Conservation (phyloP, 2,888 invertebrate genomes). For the Drosophila infuscata region DNA sequence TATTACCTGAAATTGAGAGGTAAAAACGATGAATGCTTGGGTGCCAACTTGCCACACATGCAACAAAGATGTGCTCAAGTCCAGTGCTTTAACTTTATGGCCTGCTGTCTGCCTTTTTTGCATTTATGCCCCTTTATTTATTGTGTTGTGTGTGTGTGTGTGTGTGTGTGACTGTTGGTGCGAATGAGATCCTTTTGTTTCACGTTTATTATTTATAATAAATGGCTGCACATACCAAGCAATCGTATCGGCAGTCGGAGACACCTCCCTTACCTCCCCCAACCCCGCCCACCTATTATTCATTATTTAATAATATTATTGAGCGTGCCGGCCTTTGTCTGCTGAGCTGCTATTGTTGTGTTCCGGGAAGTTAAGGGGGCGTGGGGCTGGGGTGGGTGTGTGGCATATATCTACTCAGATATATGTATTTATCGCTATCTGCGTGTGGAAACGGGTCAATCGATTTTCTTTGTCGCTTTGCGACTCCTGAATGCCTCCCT, state of each 20-base stretch:
- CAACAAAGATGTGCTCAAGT: constrained; percentile 44
- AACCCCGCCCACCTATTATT: constrained; percentile 42
- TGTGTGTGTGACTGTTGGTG: constrained; percentile 12
- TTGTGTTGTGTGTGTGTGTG: constrained; percentile 22
- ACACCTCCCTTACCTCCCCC: background rate
- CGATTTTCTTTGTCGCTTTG: constrained; percentile 56
- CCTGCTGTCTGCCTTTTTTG: constrained; percentile 38
- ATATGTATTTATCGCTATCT: constrained; percentile 39
- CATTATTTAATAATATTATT: constrained; percentile 77
- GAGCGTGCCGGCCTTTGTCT: constrained; percentile 63
- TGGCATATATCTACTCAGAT: constrained; percentile 6
- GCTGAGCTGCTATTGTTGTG: constrained; percentile 45
- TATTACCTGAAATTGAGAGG: background rate
- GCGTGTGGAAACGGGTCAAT: constrained; percentile 70
- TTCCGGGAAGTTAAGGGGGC: background rate
- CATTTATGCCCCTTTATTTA: constrained; percentile 39
- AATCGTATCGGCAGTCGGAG: constrained; percentile 14
- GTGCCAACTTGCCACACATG: constrained; percentile 36
- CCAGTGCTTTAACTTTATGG: constrained; percentile 45
- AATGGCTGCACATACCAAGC: constrained; percentile 63
- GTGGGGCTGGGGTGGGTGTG: background rate
- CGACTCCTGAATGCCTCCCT: constrained; percentile 13
- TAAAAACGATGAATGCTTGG: background rate
- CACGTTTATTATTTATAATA: constrained; percentile 77
- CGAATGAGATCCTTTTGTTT: constrained; percentile 63